phyloP scores from a whole-genome alignment of 2,888 invertebrate species.

The Trissonchulus latispiculum region DNA sequence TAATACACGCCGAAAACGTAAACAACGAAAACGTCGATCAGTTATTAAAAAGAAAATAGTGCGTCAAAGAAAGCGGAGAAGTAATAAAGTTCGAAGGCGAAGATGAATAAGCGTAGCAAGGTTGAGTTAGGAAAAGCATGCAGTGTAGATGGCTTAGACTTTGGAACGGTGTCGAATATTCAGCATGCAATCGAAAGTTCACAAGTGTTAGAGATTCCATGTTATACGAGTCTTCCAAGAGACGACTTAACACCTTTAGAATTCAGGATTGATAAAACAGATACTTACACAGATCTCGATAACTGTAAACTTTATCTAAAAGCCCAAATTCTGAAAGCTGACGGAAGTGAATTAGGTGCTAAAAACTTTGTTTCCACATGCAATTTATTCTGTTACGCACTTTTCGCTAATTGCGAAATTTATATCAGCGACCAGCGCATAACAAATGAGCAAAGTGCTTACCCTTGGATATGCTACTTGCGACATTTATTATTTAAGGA shows the following conservation, averaged over 20 bases:
- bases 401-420: neutral
- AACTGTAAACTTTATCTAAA: neutral
- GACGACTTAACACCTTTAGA: neutral
- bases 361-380: neutral
- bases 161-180: neutral
- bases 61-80: no score
- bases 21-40: no score
- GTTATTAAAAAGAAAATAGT: no score
- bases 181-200: neutral
- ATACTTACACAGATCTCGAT: neutral
- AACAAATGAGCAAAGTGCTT: neutral
- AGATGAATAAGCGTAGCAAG: no score
- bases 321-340: neutral
- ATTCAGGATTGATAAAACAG: neutral
- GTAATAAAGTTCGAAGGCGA: no score
- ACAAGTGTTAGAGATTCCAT: neutral
- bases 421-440: neutral
- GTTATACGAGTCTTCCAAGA: neutral
- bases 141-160: no score
- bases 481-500: neutral
- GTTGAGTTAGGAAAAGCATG: no score
- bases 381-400: neutral
- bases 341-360: neutral
- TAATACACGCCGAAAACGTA: no score
- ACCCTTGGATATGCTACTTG: neutral